Conservation (phyloP, 2,797 vertebrate genomes). For the Propithecus deckenii region DNA sequence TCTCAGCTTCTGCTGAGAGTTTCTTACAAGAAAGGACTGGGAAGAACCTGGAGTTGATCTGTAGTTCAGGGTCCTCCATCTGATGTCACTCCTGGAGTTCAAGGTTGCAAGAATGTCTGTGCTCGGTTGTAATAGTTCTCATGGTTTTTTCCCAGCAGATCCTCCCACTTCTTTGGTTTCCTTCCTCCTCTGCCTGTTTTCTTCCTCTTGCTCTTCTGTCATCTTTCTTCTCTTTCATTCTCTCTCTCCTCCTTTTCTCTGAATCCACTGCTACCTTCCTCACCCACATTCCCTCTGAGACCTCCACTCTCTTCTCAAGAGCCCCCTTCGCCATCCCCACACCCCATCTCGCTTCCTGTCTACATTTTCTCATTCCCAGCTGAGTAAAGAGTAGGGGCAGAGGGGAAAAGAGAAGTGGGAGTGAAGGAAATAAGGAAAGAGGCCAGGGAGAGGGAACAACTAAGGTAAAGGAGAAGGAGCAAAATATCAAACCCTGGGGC, state of each 20-base stretch:
- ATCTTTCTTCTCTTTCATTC: not conserved
- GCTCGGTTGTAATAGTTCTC: not conserved
- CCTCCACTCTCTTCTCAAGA: not conserved
- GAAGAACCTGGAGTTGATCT: not conserved
- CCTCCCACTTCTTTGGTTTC: not conserved
- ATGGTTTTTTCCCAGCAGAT: not conserved
- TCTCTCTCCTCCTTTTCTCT: not conserved
- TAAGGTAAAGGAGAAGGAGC: not conserved
- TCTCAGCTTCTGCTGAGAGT: not conserved
- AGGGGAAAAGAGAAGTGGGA: not conserved
- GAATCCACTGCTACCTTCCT: not conserved
- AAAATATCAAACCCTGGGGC: not conserved
- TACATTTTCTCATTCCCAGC: not conserved
- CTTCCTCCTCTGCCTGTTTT: not conserved
- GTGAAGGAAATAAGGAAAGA: not conserved
- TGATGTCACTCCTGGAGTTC: not conserved
- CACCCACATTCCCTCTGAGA: not conserved
- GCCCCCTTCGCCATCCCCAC: not conserved
- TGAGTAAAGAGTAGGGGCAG: not conserved
- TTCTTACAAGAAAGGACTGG: not conserved
- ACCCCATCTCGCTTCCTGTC: not conserved
- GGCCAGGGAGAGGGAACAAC: not conserved
- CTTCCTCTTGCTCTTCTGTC: not conserved
- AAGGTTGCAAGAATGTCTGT: not conserved
- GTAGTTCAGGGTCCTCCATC: not conserved